Base-by-base conservation (phyloP, 2,888 invertebrate species). In the Papilio protenor region DNA sequence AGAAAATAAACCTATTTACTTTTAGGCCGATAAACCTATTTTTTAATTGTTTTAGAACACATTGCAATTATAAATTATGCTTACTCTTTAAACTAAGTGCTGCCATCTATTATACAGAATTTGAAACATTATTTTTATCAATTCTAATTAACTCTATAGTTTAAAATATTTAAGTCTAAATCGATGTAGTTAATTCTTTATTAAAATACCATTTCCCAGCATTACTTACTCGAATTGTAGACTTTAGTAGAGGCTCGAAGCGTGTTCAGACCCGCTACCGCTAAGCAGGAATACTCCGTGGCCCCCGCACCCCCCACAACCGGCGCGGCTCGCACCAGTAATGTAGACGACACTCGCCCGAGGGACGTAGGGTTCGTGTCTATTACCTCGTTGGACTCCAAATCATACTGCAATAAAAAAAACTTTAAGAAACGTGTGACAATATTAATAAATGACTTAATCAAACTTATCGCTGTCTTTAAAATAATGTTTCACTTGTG, bases 221-320 rank as follows among this genome's bases (percentile, higher is more conserved):
- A 45, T 2, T 47, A 76, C 84, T 85, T 64, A 91, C 95, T 94
- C 77, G 88, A 86, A 74, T 84, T 88, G 81, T 95, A 95, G 11
- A 97, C 95, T 0, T 94, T 90, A 0, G 96, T 96, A 69, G 96
- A 92, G 8, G 96, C 95, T 1, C 95, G 92, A 0, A 94, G 94
- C 0, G 95, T 95, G 82, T 96, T 95, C 0, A 92, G 87, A 0
- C 96, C 97, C 0, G 96, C 91, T 2, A 95, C 94, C 0, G 97
- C 97, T 0, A 97, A 95, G 84, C 98, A 98, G 1, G 97, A 96
- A 89, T 97, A 98, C 59, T 96, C 96, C 79, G 96, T 96, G 73
- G 96, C 96, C 1, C 94, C 92, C 0, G 95, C 95, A 1, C 96
- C 90, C 73, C 96, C 96, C 8, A 6, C 59, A 2, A 96, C 96